These are phyloP conservation scores for Phrynocephalus guinanensis DNA, from an alignment of 2,797 vertebrate species.

Conservation along the genomic window DNA sequence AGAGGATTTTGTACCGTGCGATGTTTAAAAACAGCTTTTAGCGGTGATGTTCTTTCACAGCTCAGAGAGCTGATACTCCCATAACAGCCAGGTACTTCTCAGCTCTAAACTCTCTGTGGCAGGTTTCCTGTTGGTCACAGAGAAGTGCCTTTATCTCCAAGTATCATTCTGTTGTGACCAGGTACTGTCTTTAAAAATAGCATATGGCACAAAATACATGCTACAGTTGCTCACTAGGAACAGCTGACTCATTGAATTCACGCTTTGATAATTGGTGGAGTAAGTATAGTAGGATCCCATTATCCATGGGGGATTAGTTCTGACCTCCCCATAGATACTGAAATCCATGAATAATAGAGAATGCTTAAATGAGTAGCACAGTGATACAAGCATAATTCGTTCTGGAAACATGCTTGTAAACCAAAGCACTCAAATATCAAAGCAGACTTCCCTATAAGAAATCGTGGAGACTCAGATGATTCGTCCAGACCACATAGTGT, in stretches of 20 bases:
- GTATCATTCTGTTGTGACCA: background rate
- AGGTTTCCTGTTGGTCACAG: background rate
- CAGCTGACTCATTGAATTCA: background rate
- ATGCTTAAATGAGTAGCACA: no score
- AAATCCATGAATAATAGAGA: no score
- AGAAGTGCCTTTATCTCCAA: background rate
- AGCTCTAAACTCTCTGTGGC: background rate
- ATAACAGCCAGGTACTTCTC: background rate
- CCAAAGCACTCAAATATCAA: no score
- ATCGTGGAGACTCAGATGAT: no score
- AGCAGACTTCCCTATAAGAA: no score
- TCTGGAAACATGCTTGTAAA: no score
- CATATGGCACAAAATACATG: background rate
- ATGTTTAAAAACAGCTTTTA: slow-evolving; percentile 28
- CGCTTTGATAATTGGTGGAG: slow-evolving; percentile 6
- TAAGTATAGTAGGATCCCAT: background rate
- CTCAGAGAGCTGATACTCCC: background rate
- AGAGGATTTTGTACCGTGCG: background rate
- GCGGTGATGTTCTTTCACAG: background rate
- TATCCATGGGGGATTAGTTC: no score
- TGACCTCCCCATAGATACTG: no score
- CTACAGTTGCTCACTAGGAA: background rate
- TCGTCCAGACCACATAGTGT: no score
- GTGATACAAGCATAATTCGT: no score
- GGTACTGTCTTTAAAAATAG: background rate